Evolutionary conservation across 1,140 invertebrate genomes (phyloP).

Genomic region (Drosophila nasuta): DNA sequence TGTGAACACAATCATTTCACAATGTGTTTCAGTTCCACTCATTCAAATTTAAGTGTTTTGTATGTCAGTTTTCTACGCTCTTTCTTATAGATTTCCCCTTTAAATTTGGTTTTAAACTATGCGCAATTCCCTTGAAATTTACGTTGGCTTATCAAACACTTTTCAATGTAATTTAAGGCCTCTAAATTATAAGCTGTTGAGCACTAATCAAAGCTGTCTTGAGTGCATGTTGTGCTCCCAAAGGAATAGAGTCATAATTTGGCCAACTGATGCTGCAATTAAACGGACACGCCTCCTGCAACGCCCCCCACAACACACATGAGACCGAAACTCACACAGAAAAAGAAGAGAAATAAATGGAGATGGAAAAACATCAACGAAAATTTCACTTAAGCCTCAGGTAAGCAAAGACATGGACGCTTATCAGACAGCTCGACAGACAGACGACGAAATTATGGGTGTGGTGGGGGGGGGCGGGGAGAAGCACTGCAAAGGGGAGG

Average conservation of each 20-base stretch:
- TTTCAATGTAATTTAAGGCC: too few species aligned
- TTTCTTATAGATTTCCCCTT: too few species aligned
- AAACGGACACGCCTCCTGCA: constrained; percentile 50
- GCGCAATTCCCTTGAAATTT: too few species aligned
- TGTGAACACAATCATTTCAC: too few species aligned
- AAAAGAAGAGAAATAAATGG: not conserved
- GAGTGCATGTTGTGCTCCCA: too few species aligned
- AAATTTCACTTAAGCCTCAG: constrained; percentile 78
- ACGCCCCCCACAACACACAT: not conserved
- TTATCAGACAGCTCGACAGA: constrained; percentile 51
- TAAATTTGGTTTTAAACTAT: too few species aligned
- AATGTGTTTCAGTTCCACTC: too few species aligned
- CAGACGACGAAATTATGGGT: not conserved
- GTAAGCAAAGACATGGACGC: constrained; percentile 60
- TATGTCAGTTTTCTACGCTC: too few species aligned
- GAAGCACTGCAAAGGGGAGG: not conserved
- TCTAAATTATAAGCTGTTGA: too few species aligned
- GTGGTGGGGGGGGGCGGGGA: not conserved
- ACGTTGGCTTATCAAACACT: too few species aligned
- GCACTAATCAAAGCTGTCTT: too few species aligned
- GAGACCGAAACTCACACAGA: not conserved
- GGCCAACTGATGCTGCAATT: constrained; percentile 57
- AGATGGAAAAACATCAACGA: constrained; percentile 30
- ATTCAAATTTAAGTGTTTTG: too few species aligned
- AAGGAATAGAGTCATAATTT: constrained; percentile 8